These are phyloP conservation scores for Sphecodes monilicornis DNA, from an alignment of 2,888 invertebrate species.

Conservation along the genomic window DNA sequence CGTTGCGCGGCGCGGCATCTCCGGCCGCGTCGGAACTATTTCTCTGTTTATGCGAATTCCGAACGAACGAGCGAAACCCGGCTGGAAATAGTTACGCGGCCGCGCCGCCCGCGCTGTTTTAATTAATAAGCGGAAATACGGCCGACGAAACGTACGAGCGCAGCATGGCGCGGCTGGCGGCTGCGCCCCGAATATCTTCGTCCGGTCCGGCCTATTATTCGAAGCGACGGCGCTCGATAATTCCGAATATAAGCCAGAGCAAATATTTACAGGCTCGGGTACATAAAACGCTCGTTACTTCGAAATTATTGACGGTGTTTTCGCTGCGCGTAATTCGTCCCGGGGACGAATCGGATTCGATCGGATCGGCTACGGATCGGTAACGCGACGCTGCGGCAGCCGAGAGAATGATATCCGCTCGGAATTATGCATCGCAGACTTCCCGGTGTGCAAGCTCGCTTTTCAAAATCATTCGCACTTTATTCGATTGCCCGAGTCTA, in stretches of 20 bases:
- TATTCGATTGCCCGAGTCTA: background rate
- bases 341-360: background rate
- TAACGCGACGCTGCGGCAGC: background rate
- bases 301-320: conserved; percentile 32
- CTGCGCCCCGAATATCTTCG: background rate
- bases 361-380: background rate
- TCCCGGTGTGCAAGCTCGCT: background rate
- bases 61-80: conserved; percentile 44
- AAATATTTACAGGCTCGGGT: conserved; percentile 55
- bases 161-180: conserved; percentile 10
- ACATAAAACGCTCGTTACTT: conserved; percentile 45
- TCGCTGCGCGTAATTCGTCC: background rate
- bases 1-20: conserved; percentile 30
- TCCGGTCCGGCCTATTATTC: conserved; percentile 16
- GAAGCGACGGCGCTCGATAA: conserved; percentile 25
- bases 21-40: conserved; percentile 43
- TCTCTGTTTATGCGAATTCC: conserved; percentile 56
- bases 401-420: background rate
- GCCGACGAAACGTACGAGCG: conserved; percentile 18
- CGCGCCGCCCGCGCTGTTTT: conserved; percentile 36
- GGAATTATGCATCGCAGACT: background rate
- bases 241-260: conserved; percentile 56
- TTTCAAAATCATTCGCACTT: background rate
- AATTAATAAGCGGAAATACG: conserved; percentile 64
- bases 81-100: conserved; percentile 23